A percentile compares a stretch with the other conserved stretches of the same genome.
Conservation (phyloP, 2,113 vertebrate species). For the Pygoscelis adeliae region DNA sequence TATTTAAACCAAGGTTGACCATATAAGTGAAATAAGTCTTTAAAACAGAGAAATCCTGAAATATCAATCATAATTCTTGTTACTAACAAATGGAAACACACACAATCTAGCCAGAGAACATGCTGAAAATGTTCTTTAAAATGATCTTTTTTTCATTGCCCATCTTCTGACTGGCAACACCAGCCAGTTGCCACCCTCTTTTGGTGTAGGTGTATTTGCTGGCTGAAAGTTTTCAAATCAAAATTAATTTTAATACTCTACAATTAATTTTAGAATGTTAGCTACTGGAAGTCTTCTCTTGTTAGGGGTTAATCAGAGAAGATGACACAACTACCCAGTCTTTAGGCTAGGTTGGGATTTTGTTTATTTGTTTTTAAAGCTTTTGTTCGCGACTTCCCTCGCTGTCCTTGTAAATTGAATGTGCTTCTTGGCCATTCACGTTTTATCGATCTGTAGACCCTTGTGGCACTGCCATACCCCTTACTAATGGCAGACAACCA, state of each 20-base stretch:
- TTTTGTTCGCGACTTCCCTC: background rate
- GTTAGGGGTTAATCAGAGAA: background rate
- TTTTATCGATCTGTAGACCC: background rate
- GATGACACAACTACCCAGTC: background rate
- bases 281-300: background rate
- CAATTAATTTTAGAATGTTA: background rate
- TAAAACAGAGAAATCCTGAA: background rate
- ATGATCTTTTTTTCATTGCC: background rate
- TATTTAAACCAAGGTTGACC: background rate
- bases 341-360: background rate
- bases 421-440: background rate
- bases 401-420: background rate
- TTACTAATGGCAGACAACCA: rapidly evolving
- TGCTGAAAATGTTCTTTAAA: background rate
- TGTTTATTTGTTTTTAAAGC: background rate
- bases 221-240: background rate
- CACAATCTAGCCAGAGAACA: background rate
- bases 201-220: background rate
- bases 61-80: background rate
- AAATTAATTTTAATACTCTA: background rate
- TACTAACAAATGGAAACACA: background rate
- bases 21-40: background rate
- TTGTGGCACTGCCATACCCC: background rate
- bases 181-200: background rate
- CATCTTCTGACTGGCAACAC: background rate